Evolutionary conservation across 2,797 vertebrate species (phyloP).

Genomic region (Perodicticus potto): DNA sequence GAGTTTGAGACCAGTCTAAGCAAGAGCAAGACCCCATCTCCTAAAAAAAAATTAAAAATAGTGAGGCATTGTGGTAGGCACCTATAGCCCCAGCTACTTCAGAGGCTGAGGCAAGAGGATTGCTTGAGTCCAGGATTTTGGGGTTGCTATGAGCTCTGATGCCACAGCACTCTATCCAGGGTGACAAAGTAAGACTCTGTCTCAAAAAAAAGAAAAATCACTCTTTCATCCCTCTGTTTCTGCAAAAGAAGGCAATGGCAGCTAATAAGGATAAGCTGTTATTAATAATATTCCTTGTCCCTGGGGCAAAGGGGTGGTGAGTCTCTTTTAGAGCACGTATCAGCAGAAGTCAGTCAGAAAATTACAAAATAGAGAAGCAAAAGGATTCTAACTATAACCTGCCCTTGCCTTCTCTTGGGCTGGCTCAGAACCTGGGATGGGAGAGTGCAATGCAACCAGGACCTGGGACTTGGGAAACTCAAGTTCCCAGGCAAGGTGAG

Average conservation of each 20-base stretch:
- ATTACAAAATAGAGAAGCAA: neutral
- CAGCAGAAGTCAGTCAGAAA: neutral
- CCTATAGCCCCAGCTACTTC: too few species aligned
- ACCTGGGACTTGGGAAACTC: neutral
- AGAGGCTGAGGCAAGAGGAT: too few species aligned
- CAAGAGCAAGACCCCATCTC: too few species aligned
- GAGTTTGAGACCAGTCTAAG: too few species aligned
- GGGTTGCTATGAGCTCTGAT: too few species aligned
- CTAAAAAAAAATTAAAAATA: too few species aligned
- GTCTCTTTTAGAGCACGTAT: neutral
- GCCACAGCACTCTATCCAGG: too few species aligned
- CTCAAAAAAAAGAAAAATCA: too few species aligned
- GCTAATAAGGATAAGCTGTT: neutral
- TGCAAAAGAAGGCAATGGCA: neutral
- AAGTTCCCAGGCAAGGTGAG: neutral
- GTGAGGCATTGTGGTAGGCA: too few species aligned
- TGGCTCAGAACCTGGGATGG: neutral
- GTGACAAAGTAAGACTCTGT: too few species aligned
- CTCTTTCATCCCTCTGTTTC: neutral
- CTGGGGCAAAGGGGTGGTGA: neutral
- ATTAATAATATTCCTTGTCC: neutral
- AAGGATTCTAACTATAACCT: neutral
- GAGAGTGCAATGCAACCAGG: neutral
- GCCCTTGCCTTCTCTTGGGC: neutral
- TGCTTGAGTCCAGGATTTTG: too few species aligned